Base-by-base conservation (phyloP, 2,888 invertebrate species). In the Tiliacea citrago region DNA sequence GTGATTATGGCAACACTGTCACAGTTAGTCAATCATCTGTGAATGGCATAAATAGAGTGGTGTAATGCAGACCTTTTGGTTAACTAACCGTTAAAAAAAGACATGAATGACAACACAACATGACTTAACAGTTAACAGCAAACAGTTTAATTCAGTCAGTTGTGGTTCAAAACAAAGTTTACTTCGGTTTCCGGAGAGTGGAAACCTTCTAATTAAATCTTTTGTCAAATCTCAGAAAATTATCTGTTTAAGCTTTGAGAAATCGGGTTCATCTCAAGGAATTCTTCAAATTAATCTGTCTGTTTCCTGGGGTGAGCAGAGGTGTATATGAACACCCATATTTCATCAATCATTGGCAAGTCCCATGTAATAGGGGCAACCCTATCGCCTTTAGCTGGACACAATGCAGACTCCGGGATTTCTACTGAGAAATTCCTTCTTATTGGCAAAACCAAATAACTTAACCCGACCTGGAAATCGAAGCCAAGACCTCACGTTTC, bases 1-100 rank as follows among this genome's bases (percentile, higher is more conserved):
- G 29, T 12, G 39, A 57, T 72, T 70, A 39, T 39, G 24, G 21
- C 47, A 57, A 72, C 47, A 70, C 18, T 35, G 24, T 35, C 60
- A 16, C 16, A 16, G 45, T 68, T 24, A 45, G 16, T 29, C 45
- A 29, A 60, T 13, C 42, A 29, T 24, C 24, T 13, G 67, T 21
- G 12, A 60, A 35, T 18, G 10, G 21, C 47, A 29, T 29, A 12
- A 47, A 47, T 10, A 49, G 2, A 35, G 21, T 65, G 21, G 21
- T 35, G 42, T 39, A 57, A 39, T 18, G 7, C 58, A 57, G 57
- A 35, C 68, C 16, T 47, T 45, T 18, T 18, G 29, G 47, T 47
- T 24, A 16, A 62, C 24, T 24, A n/a, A 42, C n/a, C n/a, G 24
- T 24, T 12, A 49, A 8, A 35, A 29, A 51, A 65, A 9, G 2